Conservation (phyloP, 2,113 vertebrate species). For the Hippocampus mohnikei region DNA sequence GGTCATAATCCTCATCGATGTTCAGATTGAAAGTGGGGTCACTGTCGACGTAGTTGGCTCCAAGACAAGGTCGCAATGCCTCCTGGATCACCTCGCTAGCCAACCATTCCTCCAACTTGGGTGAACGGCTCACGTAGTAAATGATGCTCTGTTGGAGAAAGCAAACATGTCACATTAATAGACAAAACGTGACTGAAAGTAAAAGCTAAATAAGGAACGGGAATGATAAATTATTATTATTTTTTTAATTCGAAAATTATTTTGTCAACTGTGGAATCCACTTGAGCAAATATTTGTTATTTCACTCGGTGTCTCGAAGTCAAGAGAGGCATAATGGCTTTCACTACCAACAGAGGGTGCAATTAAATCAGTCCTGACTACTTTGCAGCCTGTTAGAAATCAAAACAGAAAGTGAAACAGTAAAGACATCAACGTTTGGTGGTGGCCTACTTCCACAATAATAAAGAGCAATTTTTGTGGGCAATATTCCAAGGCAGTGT, state of each 20-base stretch:
- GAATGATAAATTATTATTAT: neutral
- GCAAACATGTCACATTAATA: neutral
- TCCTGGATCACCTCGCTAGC: constrained; percentile 77
- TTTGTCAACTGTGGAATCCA: neutral
- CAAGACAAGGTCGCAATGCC: constrained; percentile 77
- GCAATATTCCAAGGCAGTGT: neutral
- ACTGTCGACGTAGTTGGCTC: constrained; percentile 79
- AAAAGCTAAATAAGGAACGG: neutral
- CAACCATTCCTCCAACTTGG: constrained; percentile 85
- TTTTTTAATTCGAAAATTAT: neutral
- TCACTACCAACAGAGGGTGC: neutral
- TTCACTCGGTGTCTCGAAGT: neutral
- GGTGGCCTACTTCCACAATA: neutral
- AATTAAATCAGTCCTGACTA: neutral
- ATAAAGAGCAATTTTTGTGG: neutral
- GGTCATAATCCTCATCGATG: constrained; percentile 89
- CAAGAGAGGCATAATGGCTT: neutral
- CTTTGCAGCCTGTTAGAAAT: neutral
- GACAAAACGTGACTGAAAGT: no score
- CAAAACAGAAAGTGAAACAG: neutral
- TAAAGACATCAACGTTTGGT: neutral
- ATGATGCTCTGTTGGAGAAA: constrained; percentile 80
- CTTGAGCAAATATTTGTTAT: neutral
- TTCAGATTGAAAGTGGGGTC: constrained; percentile 90
- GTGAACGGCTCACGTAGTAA: constrained; percentile 83